Percentiles rank a stretch among this genome's conserved stretches.
Conservation (phyloP, 2,797 vertebrate genomes). For the Lutjanus argentimaculatus region DNA sequence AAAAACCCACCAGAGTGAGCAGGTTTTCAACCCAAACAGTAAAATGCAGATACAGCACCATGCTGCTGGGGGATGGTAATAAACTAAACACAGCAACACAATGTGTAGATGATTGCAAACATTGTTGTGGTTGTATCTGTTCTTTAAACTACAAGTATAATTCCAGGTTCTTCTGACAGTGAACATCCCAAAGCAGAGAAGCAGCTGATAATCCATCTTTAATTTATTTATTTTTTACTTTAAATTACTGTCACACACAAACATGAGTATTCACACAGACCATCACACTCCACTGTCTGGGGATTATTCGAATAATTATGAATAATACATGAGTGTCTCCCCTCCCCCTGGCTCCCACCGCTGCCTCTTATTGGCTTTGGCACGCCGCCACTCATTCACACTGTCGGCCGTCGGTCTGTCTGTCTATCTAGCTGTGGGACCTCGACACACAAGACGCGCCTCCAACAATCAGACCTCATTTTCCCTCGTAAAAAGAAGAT, state of each 20-base stretch:
- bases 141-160: slow-evolving; percentile 1
- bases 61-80: not conserved
- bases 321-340: slow-evolving; percentile 89
- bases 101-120: not conserved
- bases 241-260: slow-evolving; percentile 57
- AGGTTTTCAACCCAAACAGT: not conserved
- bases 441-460: slow-evolving; percentile 75
- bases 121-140: not conserved
- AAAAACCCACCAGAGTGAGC: not conserved
- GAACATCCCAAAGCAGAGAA: slow-evolving; percentile 17
- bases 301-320: slow-evolving; percentile 88
- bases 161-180: slow-evolving; percentile 9
- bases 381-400: slow-evolving; percentile 85
- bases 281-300: slow-evolving; percentile 71
- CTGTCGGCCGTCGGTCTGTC: slow-evolving; percentile 61
- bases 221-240: slow-evolving; percentile 39
- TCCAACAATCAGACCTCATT: slow-evolving; percentile 86
- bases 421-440: slow-evolving; percentile 69
- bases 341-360: slow-evolving; percentile 83
- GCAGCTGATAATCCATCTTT: slow-evolving; percentile 27
- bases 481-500: slow-evolving; percentile 82
- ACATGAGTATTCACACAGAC: slow-evolving; percentile 60
- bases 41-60: not conserved
- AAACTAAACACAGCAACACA: not conserved
- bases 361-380: slow-evolving; percentile 89